Conservation (phyloP, 2,888 invertebrate species). For the Drosophila anomalipes region DNA sequence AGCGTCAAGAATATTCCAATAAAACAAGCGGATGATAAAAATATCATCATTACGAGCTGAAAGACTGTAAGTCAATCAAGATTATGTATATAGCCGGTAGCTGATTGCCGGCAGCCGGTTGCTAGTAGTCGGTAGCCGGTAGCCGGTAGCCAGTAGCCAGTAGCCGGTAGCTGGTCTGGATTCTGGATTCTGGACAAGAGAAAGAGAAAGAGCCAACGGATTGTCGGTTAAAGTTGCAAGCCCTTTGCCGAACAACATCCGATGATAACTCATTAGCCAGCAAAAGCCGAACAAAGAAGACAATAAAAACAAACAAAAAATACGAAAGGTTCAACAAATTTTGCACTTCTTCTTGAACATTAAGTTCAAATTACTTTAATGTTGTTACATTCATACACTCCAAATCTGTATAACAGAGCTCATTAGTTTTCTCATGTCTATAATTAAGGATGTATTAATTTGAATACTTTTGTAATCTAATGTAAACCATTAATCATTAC, state of each 20-base stretch:
- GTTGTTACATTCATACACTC: slow-evolving; percentile 18
- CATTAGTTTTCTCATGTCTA: slow-evolving; percentile 10
- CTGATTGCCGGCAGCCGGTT: slow-evolving; percentile 27
- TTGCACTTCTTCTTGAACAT: slow-evolving; percentile 34
- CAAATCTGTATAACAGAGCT: slow-evolving; percentile 2
- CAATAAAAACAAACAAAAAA: not conserved
- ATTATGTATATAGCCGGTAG: slow-evolving; percentile 31
- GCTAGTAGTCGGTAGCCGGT: slow-evolving; percentile 30
- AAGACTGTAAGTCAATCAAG: slow-evolving; percentile 71
- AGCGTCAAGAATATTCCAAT: slow-evolving; percentile 58
- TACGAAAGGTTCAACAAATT: slow-evolving; percentile 24
- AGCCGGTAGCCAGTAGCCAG: slow-evolving; percentile 26
- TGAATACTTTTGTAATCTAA: slow-evolving; percentile 8
- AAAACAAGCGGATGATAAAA: slow-evolving; percentile 75
- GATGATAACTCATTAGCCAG: slow-evolving; percentile 59
- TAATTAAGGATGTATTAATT: not conserved
- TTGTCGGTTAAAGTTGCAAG: slow-evolving; percentile 42
- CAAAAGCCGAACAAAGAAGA: not conserved
- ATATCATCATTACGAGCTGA: slow-evolving; percentile 65
- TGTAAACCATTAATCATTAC: slow-evolving; percentile 32
- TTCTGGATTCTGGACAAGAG: not conserved
- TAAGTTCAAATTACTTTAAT: slow-evolving; percentile 27
- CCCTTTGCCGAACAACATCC: slow-evolving; percentile 47
- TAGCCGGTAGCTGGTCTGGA: slow-evolving; percentile 21
- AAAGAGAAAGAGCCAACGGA: slow-evolving; percentile 21